Percentiles rank a stretch among this genome's conserved stretches.
Evolutionary conservation across 2,888 invertebrate species (phyloP).

Genomic region (Perdita meconis): DNA sequence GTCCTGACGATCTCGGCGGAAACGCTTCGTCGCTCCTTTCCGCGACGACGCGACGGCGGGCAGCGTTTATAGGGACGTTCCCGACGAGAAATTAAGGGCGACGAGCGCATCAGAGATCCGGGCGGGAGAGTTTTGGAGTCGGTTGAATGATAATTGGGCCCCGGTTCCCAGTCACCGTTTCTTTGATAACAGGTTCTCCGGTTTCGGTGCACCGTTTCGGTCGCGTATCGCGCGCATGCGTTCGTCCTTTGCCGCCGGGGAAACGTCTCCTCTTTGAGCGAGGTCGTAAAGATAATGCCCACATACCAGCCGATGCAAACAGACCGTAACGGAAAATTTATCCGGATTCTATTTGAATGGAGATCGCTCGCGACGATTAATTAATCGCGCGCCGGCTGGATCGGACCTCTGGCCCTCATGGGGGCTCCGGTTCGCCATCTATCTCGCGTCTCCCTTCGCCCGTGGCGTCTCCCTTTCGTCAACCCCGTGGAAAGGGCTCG

Average conservation of each 20-base stretch:
- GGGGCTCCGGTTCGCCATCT: constrained; percentile 46
- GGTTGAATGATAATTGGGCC: constrained; percentile 76
- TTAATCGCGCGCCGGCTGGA: constrained; percentile 59
- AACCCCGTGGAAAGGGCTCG: constrained; percentile 3
- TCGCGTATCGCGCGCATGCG: constrained; percentile 73
- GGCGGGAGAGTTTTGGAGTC: constrained; percentile 44
- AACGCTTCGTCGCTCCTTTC: too few relatives aligned
- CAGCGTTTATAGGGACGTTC: background rate
- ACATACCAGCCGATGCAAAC: constrained; percentile 68
- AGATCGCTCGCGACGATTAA: constrained; percentile 69
- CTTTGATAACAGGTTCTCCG: constrained; percentile 80
- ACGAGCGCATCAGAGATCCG: constrained; percentile 30
- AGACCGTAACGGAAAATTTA: constrained; percentile 66
- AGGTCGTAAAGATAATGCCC: constrained; percentile 79
- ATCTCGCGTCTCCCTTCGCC: background rate
- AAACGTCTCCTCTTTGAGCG: constrained; percentile 63
- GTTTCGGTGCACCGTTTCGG: constrained; percentile 68
- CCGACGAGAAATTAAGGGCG: constrained; percentile 33
- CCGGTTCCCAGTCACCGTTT: constrained; percentile 76
- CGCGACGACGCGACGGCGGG: too few relatives aligned
- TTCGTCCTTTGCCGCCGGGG: constrained; percentile 55
- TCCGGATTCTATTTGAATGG: constrained; percentile 69
- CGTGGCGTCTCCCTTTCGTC: too few relatives aligned
- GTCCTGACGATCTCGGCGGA: too few relatives aligned
- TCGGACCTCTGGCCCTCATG: constrained; percentile 53